Percentiles rank a stretch among this genome's conserved stretches.
Evolutionary conservation across 2,888 invertebrate genomes (phyloP).

Genomic region (Andrena fulva): DNA sequence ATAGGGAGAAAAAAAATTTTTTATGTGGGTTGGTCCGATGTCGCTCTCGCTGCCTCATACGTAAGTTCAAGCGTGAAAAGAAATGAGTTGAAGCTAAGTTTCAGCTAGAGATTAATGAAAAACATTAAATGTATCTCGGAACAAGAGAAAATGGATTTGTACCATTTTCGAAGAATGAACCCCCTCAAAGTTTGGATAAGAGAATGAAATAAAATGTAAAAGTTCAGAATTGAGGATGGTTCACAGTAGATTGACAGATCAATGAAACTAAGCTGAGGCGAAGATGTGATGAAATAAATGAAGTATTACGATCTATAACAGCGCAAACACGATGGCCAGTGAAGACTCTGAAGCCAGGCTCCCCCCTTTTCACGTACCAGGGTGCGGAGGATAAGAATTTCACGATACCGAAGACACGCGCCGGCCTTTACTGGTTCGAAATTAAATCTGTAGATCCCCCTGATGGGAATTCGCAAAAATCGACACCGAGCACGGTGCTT

Average conservation of each 20-base stretch:
- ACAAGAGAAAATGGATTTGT: too few species aligned
- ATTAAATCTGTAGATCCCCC: slow-evolving; percentile 76
- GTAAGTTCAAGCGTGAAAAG: too few species aligned
- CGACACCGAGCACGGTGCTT: slow-evolving; percentile 79
- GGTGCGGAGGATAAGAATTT: slow-evolving; percentile 82
- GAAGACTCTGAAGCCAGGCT: slow-evolving; percentile 81
- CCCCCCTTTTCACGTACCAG: slow-evolving; percentile 82
- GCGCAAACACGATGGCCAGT: slow-evolving; percentile 79
- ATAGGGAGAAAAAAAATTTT: too few species aligned
- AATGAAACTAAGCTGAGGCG: not conserved
- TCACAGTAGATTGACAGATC: not conserved
- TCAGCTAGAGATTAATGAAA: too few species aligned
- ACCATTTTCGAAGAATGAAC: too few species aligned
- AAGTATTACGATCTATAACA: slow-evolving; percentile 40
- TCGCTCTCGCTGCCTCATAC: too few species aligned
- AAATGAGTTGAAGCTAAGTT: too few species aligned
- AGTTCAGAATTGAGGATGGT: not conserved
- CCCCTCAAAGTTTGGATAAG: too few species aligned
- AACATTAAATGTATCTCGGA: too few species aligned
- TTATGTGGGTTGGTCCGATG: too few species aligned
- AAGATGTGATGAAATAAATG: not conserved
- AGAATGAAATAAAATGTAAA: not conserved
- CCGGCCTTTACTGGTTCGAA: slow-evolving; percentile 83
- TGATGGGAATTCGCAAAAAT: slow-evolving; percentile 47
- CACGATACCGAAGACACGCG: slow-evolving; percentile 80